phyloP scores from a whole-genome alignment of 1,140 invertebrate species.

The Drosophila paulistorum region DNA sequence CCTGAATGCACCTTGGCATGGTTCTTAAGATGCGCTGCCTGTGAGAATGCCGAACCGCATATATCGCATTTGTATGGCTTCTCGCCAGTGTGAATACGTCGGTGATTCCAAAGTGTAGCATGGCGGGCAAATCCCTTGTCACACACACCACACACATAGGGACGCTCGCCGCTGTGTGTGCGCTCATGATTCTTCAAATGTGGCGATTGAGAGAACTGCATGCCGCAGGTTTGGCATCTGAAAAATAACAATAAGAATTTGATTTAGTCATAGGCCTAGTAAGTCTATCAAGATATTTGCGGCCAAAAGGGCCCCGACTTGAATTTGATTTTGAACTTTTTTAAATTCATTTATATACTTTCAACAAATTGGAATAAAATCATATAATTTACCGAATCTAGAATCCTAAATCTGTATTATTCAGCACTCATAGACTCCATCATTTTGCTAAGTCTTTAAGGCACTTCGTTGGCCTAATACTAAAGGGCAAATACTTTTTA shows the following conservation, averaged over 20 bases:
- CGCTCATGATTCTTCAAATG: slow-evolving; percentile 96
- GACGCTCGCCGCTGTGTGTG: slow-evolving; percentile 95
- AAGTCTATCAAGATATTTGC: too few relatives aligned
- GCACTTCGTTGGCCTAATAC: too few relatives aligned
- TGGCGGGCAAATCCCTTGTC: slow-evolving; percentile 94
- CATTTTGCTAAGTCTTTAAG: too few relatives aligned
- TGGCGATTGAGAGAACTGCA: slow-evolving; percentile 94
- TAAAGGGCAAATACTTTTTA: too few relatives aligned
- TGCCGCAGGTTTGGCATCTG: slow-evolving; percentile 92
- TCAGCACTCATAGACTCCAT: too few relatives aligned
- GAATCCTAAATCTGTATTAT: too few relatives aligned
- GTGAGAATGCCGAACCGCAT: slow-evolving; percentile 92
- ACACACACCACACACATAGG: slow-evolving; percentile 95
- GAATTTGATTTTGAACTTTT: too few relatives aligned
- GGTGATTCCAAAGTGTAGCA: slow-evolving; percentile 95
- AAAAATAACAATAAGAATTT: neutral
- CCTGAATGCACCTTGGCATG: slow-evolving; percentile 92
- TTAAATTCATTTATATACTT: too few relatives aligned
- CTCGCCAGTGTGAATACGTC: slow-evolving; percentile 96
- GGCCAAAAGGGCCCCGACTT: too few relatives aligned
- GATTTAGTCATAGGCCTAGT: too few relatives aligned
- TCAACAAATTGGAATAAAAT: too few relatives aligned
- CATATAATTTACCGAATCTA: too few relatives aligned
- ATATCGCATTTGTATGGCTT: slow-evolving; percentile 94
- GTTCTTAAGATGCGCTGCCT: slow-evolving; percentile 94